A percentile compares a stretch with the other conserved stretches of the same genome.
phyloP scores from a whole-genome alignment of 2,113 vertebrate genomes.

The Coreoperca whiteheadi region DNA sequence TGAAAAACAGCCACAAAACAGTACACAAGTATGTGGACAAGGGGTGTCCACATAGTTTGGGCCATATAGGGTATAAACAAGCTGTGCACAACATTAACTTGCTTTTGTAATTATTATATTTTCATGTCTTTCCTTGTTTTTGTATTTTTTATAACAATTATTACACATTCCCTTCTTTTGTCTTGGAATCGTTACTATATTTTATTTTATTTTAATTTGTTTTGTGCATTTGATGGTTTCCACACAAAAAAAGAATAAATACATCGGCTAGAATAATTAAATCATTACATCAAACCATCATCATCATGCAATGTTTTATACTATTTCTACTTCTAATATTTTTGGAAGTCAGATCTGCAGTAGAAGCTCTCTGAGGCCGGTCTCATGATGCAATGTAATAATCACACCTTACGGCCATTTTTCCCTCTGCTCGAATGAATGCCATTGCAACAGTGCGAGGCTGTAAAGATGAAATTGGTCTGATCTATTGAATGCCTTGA shows the following conservation, averaged over 20 bases:
- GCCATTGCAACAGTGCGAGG: conserved; percentile 16
- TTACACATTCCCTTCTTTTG: too few relatives aligned
- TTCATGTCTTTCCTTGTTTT: neutral
- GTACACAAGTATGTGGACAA: neutral
- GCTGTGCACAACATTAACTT: neutral
- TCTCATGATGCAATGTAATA: neutral
- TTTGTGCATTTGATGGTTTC: neutral
- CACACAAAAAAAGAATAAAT: neutral
- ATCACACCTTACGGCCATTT: neutral
- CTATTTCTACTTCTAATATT: neutral
- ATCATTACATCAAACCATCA: neutral
- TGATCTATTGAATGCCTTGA: conserved; percentile 33
- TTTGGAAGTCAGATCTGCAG: neutral
- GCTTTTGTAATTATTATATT: neutral
- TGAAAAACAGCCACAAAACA: neutral
- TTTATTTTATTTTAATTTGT: neutral
- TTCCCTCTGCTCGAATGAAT: neutral
- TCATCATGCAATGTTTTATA: neutral
- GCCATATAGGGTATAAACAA: neutral
- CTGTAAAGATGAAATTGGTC: conserved; percentile 14
- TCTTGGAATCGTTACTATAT: too few relatives aligned
- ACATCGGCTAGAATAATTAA: too few relatives aligned
- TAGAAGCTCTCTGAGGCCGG: neutral
- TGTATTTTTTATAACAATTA: too few relatives aligned
- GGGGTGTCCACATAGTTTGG: neutral